phyloP scores from a whole-genome alignment of 2,113 vertebrate species.

The Seriola aureovittata region DNA sequence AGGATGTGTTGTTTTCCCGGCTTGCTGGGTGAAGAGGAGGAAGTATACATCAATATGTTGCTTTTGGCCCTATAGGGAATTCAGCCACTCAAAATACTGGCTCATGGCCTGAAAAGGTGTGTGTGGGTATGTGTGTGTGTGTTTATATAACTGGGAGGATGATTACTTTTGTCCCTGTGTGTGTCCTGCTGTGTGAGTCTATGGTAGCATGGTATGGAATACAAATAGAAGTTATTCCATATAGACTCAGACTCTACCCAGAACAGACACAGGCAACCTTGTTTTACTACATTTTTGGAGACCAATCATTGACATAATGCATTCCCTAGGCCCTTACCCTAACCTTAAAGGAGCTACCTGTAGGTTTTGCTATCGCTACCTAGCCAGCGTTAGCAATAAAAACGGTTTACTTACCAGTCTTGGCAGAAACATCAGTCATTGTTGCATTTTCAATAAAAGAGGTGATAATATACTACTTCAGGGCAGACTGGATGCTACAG shows the following conservation, averaged over 20 bases:
- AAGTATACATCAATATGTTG: conserved; percentile 51
- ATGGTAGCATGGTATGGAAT: conserved; percentile 15
- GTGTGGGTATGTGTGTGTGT: conserved; percentile 13
- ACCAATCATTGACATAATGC: no score
- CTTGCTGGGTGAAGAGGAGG: conserved; percentile 25
- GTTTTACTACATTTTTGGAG: no score
- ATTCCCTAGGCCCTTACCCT: no score
- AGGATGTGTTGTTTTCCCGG: conserved; percentile 32
- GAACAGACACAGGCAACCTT: neutral
- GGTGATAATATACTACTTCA: no score
- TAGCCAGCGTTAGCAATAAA: no score
- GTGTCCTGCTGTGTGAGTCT: conserved; percentile 17
- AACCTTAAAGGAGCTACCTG: no score
- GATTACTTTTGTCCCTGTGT: conserved; percentile 29
- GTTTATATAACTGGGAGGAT: no score
- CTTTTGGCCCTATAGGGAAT: conserved; percentile 30
- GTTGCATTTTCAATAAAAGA: no score
- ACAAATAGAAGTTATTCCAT: conserved; percentile 51
- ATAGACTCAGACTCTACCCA: conserved; percentile 3
- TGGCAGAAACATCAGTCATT: no score
- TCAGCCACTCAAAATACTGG: conserved; percentile 32
- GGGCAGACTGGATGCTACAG: no score
- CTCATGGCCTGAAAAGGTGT: conserved; percentile 21
- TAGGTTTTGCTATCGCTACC: no score
- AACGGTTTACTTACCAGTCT: no score